Conservation (phyloP, 2,797 vertebrate species). For the Neomorphus geoffroyi region DNA sequence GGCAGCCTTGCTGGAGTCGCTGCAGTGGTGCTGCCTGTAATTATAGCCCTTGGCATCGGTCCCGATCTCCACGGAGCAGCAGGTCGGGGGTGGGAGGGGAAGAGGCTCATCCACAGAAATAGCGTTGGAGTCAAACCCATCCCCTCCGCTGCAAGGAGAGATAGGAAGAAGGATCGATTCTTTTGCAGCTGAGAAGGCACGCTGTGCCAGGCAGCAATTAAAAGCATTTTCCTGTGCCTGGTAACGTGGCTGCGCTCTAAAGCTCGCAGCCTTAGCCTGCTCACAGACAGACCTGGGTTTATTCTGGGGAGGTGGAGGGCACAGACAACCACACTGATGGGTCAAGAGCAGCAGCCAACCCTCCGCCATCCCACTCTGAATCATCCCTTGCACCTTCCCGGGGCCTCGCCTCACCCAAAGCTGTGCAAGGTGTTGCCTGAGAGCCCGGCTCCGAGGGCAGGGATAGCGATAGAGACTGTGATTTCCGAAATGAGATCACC, state of each 20-base stretch:
- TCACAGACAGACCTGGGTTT: neutral
- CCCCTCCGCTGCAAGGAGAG: neutral
- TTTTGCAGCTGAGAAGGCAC: slow-evolving; percentile 27
- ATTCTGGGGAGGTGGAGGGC: neutral
- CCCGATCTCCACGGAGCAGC: neutral
- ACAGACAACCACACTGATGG: neutral
- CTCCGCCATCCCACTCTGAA: neutral
- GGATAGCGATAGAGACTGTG: fast-evolving
- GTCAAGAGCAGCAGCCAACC: neutral
- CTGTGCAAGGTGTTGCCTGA: too few relatives aligned
- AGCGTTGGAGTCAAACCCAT: neutral
- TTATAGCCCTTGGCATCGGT: neutral
- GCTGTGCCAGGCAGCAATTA: slow-evolving; percentile 17
- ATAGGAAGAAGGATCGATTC: neutral
- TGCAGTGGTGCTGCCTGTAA: neutral
- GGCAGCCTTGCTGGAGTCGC: neutral
- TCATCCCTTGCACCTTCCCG: neutral
- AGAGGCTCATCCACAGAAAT: neutral
- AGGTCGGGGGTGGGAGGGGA: neutral
- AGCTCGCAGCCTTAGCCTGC: neutral
- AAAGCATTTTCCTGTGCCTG: neutral
- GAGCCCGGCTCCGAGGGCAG: neutral
- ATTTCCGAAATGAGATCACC: neutral
- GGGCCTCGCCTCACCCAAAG: neutral
- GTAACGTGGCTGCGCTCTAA: neutral